Conservation (phyloP, 2,797 vertebrate species). For the Eupleurogrammus muticus region DNA sequence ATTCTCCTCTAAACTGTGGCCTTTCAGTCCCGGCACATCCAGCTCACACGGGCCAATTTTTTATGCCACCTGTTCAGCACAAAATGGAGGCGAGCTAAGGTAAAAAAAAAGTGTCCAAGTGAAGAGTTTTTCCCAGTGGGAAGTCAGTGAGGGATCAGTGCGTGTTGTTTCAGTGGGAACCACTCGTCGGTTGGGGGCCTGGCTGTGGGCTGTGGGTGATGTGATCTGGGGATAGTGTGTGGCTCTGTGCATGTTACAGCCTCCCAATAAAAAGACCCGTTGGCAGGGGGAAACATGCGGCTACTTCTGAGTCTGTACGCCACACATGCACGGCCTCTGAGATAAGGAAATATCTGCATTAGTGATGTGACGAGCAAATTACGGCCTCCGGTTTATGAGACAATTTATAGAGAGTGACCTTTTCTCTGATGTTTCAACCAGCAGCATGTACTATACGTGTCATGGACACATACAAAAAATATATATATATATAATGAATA, state of each 20-base stretch:
- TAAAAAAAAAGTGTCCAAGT: neutral
- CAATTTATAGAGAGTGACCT: neutral
- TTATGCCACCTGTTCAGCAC: neutral
- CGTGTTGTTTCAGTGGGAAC: slow-evolving; percentile 1
- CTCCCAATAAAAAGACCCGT: slow-evolving; percentile 22
- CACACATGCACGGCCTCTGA: slow-evolving; percentile 22
- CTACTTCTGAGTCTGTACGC: neutral
- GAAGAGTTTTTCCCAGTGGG: neutral
- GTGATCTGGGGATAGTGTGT: slow-evolving; percentile 11
- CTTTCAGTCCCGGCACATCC: neutral
- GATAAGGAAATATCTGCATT: slow-evolving; percentile 20
- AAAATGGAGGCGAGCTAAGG: neutral
- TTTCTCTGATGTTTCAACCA: neutral
- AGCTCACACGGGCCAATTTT: neutral
- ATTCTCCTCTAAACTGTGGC: neutral
- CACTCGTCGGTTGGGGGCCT: neutral
- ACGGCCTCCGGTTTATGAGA: neutral
- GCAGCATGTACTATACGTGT: neutral
- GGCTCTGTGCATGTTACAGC: slow-evolving; percentile 9
- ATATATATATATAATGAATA: neutral
- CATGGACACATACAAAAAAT: too few species aligned
- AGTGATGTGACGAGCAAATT: slow-evolving; percentile 4
- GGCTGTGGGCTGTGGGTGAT: slow-evolving; percentile 3
- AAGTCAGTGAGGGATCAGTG: neutral
- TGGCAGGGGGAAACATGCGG: slow-evolving; percentile 11